Conservation (phyloP, 2,113 vertebrate genomes). For the Phaetusa simplex region DNA sequence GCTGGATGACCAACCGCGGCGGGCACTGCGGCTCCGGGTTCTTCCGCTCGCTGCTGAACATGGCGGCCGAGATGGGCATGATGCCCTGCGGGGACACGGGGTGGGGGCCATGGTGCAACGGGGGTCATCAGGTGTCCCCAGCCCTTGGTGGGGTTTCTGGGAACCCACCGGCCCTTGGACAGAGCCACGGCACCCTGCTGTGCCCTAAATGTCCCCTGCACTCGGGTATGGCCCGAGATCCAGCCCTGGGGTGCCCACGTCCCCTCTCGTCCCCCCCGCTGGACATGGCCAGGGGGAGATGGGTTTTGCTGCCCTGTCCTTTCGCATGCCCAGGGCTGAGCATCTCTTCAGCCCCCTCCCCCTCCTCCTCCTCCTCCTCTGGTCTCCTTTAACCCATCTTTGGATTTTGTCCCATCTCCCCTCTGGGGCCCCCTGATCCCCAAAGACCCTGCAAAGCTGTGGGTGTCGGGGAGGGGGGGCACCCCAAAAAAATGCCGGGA, state of each 20-base stretch:
- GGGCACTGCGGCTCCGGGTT: conserved; percentile 92
- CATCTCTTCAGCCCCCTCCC: background rate
- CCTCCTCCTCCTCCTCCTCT: background rate
- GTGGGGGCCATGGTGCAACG: rapidly evolving
- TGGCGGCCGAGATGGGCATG: conserved; percentile 95
- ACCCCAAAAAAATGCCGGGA: rapidly evolving
- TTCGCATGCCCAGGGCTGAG: background rate
- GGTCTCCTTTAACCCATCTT: rapidly evolving
- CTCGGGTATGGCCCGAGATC: rapidly evolving
- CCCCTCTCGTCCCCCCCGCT: rapidly evolving
- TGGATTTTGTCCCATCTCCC: background rate
- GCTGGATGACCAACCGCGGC: conserved; percentile 84
- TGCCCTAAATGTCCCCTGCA: rapidly evolving
- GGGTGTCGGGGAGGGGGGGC: rapidly evolving
- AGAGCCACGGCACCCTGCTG: background rate
- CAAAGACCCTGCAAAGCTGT: background rate
- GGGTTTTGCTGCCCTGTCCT: background rate
- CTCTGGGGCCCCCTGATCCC: rapidly evolving
- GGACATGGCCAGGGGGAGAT: background rate
- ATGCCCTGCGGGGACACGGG: conserved; percentile 41
- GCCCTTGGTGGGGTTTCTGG: background rate
- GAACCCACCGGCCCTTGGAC: rapidly evolving
- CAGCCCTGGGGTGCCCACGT: background rate
- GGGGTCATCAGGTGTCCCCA: background rate
- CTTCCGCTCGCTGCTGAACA: conserved; percentile 91